Conservation (phyloP, 2,113 vertebrate genomes). For the cat (Felis catus) region DNA sequence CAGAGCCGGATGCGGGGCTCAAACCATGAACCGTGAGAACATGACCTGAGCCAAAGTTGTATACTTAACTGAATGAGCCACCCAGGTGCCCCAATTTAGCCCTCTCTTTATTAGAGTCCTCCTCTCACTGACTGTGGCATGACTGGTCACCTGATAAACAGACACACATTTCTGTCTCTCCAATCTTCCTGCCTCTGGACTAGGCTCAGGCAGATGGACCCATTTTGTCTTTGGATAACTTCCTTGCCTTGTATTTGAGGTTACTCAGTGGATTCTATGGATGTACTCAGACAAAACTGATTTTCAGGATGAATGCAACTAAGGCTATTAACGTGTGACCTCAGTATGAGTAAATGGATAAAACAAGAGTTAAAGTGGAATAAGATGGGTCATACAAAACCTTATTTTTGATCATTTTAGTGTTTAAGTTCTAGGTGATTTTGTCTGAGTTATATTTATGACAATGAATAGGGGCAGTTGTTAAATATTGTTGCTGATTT, state of each 20-base stretch:
- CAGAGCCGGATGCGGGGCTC: no score
- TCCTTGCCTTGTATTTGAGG: neutral
- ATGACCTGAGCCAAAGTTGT: no score
- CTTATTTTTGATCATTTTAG: neutral
- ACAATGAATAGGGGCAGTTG: neutral
- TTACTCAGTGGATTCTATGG: neutral
- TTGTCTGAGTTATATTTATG: conserved; percentile 14
- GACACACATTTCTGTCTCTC: neutral
- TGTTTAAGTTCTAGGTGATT: neutral
- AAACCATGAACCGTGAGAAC: no score
- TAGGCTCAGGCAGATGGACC: neutral
- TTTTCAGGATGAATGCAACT: neutral
- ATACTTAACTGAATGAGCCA: no score
- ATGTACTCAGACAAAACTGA: neutral
- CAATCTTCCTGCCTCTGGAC: neutral
- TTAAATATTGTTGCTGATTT: neutral
- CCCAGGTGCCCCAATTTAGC: neutral
- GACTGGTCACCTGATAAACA: neutral
- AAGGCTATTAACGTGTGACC: neutral
- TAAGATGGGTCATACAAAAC: neutral
- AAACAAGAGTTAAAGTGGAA: neutral
- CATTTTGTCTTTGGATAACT: neutral
- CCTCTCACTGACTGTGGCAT: neutral
- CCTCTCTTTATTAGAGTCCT: neutral
- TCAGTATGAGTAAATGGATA: neutral